phyloP scores from a whole-genome alignment of 2,113 vertebrate species.

The Ceratotherium simum region DNA sequence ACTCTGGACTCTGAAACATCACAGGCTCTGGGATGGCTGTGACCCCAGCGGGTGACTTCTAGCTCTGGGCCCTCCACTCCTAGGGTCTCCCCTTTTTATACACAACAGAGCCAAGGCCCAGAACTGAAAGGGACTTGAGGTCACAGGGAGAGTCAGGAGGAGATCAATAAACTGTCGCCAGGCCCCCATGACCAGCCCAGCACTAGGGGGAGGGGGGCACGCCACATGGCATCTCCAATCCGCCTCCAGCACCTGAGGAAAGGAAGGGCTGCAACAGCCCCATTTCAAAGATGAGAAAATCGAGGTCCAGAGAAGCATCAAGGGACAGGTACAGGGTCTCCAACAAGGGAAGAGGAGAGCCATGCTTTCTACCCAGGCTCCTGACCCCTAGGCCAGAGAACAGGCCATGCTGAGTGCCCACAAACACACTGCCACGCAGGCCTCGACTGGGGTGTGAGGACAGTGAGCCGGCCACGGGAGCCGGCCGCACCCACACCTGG shows the following conservation, averaged over 20 bases:
- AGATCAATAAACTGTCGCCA: not conserved
- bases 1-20: not conserved
- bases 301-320: not conserved
- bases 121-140: not conserved
- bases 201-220: accelerated
- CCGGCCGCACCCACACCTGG: not conserved
- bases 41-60: not conserved
- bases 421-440: not conserved
- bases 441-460: not conserved
- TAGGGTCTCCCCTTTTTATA: not conserved
- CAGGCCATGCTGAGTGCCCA: accelerated
- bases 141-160: not conserved
- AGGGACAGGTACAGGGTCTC: not conserved
- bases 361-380: not conserved
- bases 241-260: not conserved
- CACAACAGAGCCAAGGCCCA: not conserved
- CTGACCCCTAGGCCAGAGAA: not conserved
- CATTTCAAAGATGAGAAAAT: not conserved
- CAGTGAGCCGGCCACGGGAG: not conserved
- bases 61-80: not conserved
- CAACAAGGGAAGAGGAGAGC: not conserved
- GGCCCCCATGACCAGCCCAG: not conserved
- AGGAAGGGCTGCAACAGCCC: not conserved
- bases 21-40: not conserved
- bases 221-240: not conserved